Base-by-base conservation (phyloP, 2,797 vertebrate species). In the Neomorphus geoffroyi region DNA sequence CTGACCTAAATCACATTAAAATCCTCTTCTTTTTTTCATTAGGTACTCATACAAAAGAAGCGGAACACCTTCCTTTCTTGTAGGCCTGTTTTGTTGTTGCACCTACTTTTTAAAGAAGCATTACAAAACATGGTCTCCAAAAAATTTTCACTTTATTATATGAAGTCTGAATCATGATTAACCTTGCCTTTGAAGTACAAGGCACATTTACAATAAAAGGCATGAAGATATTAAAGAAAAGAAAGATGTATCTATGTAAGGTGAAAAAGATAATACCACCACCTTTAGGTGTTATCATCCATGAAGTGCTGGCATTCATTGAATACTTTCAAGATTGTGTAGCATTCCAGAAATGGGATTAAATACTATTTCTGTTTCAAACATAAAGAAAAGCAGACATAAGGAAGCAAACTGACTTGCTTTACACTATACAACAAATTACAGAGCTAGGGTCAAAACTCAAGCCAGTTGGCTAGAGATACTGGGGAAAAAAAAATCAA, bases 131-230 rank as follows among this genome's bases (percentile, higher is more conserved):
- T 0, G 0, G 30, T 74, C 32, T 80, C 54, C 10, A 73, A 64
- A 91, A 74, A 56, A 41, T 14, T 45, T 77, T 69, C 48, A 41
- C 32, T 89, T 75, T 88, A 33, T 21, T 80, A 51, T 90, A 70
- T 41, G 66, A 86, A 91, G 50, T 50, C 60, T 80, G 61, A 82
- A 66, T 57, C 24, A 51, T 65, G 21, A 93, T 71, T 88, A 93
- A 89, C 75, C 65, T 80, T 7, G 3, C 14, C 64, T 96, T 93
- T 93, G 69, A 94, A 88, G 79, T 67, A 67, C 45, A 80, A 86
- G 43, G 41, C 53, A 80, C 23, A 53, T 54, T 89, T 85, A 80
- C 50, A 89, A 78, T 53, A 58, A 83, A 90, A 89, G 41, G 80
- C n/a, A 58, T 18, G 26, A 80, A 73, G 23, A 48, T 32, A 56